Evolutionary conservation across 2,888 invertebrate species (phyloP), one percentile per base, ranked within the genome.

Genomic region (Rhopalosiphum nymphaeae): DNA sequence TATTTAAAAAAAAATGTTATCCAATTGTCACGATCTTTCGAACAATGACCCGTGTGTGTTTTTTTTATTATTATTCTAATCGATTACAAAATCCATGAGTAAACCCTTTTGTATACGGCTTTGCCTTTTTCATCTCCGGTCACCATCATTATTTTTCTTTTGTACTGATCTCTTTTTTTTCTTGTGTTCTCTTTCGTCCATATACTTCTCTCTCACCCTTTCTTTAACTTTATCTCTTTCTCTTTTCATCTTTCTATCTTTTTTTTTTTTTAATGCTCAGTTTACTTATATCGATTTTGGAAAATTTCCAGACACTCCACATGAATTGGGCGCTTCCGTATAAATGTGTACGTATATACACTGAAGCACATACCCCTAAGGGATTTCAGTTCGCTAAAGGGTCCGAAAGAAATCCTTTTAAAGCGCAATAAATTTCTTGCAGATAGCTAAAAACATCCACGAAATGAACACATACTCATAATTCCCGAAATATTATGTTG

Each of bases 221-320:
- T 89, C 13, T 49, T 49, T 78, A 56, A 5, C 44, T 49, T 91
- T 25, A 26, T 87, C 16, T 87, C 44, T 89, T 78, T 84, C 67
- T 67, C n/a, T 46, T 46, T 88, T 11, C 13, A 10, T 67, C 42
- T 56, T 21, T 84, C 53, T 85, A 53, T 85, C 56, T 56, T 89
- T 53, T 56, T 86, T 86, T 49, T 29, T 91, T 92, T 92, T 92
- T 92, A 87, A 61, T 78, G 49, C 21, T 67, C 88, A 56, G 88
- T 89, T 94, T 94, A 87, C 94, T 94, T 90, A 86, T 91, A 94
- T 94, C 91, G 91, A 94, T 94, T 94, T 91, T 94, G 90, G 94
- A 94, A 84, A 78, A 61, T 93, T 85, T 94, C 94, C 94, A 94
- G 86, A 91, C 49, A 91, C 94, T 91, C 67, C 78, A 86, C 90